A percentile compares a stretch with the other conserved stretches of the same genome.
phyloP scores from a whole-genome alignment of 2,888 invertebrate genomes.

The Parelbella ahira region DNA sequence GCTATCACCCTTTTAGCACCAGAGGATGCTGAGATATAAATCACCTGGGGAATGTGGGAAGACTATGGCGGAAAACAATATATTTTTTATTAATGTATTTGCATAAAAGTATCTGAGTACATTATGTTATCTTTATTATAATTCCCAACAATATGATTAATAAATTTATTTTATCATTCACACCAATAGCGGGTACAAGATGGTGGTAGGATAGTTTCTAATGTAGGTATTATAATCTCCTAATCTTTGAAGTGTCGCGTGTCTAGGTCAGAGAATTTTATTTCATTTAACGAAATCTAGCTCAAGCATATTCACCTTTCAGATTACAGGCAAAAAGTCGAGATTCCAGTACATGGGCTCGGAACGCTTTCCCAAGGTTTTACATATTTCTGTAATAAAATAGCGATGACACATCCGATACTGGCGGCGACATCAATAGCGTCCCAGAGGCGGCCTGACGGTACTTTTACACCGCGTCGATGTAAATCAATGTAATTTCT shows the following conservation, averaged over 20 bases:
- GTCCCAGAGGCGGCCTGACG: constrained; percentile 10
- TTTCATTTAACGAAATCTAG: background rate
- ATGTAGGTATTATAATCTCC: too few relatives aligned
- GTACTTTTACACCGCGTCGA: constrained; percentile 2
- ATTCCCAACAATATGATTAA: too few relatives aligned
- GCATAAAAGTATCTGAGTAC: too few relatives aligned
- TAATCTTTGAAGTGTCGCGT: constrained; percentile 1
- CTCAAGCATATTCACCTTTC: constrained; percentile 3
- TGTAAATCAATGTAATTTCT: constrained; percentile 9
- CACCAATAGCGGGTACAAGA: background rate
- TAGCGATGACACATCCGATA: constrained; percentile 18
- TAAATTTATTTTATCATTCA: too few relatives aligned
- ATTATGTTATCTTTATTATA: too few relatives aligned
- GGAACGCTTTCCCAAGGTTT: constrained; percentile 7
- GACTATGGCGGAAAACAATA: too few relatives aligned
- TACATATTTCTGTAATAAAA: constrained; percentile 22
- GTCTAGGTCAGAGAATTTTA: constrained; percentile 1
- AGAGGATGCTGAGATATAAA: too few relatives aligned
- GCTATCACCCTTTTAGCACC: too few relatives aligned
- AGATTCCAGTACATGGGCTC: background rate
- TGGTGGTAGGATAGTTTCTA: too few relatives aligned
- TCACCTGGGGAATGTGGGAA: too few relatives aligned
- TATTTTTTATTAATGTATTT: too few relatives aligned
- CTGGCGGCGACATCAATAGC: constrained; percentile 1
- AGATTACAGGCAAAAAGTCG: background rate